A percentile compares a stretch with the other conserved stretches of the same genome.
These are phyloP conservation scores for Gavialis gangeticus DNA, from an alignment of 2,113 vertebrate species.

Conservation along the genomic window DNA sequence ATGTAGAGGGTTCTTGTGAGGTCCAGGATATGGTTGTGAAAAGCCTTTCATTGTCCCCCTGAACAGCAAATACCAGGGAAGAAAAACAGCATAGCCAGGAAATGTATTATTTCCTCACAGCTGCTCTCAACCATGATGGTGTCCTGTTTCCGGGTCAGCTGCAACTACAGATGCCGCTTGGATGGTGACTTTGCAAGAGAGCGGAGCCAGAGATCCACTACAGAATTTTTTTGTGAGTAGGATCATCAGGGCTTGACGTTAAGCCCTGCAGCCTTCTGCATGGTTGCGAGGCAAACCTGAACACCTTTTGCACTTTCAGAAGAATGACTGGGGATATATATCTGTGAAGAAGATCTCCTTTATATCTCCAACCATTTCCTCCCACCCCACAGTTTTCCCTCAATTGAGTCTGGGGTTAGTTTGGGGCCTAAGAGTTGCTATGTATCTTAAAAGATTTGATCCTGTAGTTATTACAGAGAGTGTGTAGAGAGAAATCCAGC, in stretches of 20 bases:
- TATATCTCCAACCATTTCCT: background rate
- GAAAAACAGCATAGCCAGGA: background rate
- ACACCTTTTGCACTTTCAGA: accelerated
- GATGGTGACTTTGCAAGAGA: background rate
- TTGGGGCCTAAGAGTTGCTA: too few species aligned
- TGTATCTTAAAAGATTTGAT: too few species aligned
- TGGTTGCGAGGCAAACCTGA: background rate
- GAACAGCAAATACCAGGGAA: background rate
- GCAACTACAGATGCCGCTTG: accelerated
- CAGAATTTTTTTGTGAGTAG: background rate
- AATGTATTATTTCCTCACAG: accelerated
- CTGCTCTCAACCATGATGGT: background rate
- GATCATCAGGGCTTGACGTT: too few species aligned
- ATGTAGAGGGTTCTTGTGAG: accelerated
- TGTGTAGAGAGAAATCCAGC: too few species aligned
- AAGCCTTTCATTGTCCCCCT: background rate
- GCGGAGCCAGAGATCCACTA: background rate
- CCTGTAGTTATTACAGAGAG: too few species aligned
- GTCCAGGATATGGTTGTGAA: background rate
- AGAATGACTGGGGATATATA: too few species aligned
- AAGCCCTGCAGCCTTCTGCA: background rate
- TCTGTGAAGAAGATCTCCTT: background rate
- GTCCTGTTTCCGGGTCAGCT: background rate
- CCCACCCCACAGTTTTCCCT: too few species aligned
- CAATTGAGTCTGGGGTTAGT: too few species aligned